Base-by-base conservation (phyloP, 2,113 vertebrate species). In the Fukomys damarensis region DNA sequence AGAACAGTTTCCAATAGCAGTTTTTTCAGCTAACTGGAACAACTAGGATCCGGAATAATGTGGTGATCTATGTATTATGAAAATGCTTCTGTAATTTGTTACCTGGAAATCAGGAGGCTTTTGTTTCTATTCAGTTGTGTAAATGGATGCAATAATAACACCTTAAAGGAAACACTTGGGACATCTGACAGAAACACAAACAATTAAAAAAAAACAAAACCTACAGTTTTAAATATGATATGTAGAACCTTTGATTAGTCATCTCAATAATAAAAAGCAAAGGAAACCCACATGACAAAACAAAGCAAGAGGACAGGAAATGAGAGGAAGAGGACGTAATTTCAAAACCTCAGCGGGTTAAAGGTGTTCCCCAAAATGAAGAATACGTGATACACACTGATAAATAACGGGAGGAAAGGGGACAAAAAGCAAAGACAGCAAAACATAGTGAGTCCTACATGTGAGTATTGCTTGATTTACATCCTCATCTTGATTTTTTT, bases 1-100 rank as follows among this genome's bases (percentile, higher is more conserved):
- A 86, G 92, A 65, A 68, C 13, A 0, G 1, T 59, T 38, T 77
- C 91, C 72, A 26, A 61, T 26, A 92, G 38, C 26, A 79, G 52
- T 68, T 91, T 82, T 79, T 26, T 38, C 65, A 88, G 59, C 32
- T 88, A 74, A 96, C 7, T 88, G 54, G 90, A 96, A 82, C 38
- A 80, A 89, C 12, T 28, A 43, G 76, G 91, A 93, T 66, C 22
- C 43, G 56, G 66, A 92, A 77, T 84, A 96, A 95, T 79, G 61
- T 83, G 66, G 83, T 66, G 20, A 90, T 84, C 35, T 66, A 77
- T 43, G 13, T 35, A 35, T 41, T 58, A 85, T 84, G 38, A 72
- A 59, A 56, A 82, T 35, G 13, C 91, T 80, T 72, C 82, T 70
- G 8, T 65, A 85, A 66, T 83, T 65, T 90, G 24, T 95, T 96